Evolutionary conservation across 30 jellyfish, hydroid and myxozoan species (phyloP), one percentile per base, ranked within the genome.

Genomic region (Aurelia sp.): DNA sequence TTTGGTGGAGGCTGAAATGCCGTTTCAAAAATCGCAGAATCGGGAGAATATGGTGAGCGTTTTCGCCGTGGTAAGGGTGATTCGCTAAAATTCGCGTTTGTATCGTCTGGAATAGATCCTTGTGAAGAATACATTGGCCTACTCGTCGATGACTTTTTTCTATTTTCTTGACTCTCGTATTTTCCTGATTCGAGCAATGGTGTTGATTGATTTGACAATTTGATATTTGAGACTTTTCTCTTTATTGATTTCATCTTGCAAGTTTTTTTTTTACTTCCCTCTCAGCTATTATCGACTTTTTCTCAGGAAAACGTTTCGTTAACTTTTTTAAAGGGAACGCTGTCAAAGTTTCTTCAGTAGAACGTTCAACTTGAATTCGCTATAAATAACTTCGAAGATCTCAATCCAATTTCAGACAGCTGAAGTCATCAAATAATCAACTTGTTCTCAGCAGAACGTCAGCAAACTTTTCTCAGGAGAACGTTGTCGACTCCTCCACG

Each of bases 171-270:
- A 59, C 6, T 18, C 10, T 59, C 33, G 69, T 59, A 0, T 38
- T 38, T 38, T 7, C 50, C 50, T 38, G 50, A 38, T 7, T 38
- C 68, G 22, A 79, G 61, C 80, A 79, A 48, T 2, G 89, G 89
- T 3, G 89, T 79, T 41, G 89, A 63, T 60, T 77, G 78, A 16
- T 15, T 77, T 9, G 15, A 44, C 8, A 8, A 4, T 8, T 44
- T 44, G 0, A 44, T 44, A 8, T 44, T 44, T 13, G 69, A 59
- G 13, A 63, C 19, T 21, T 79, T 79, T 21, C 66, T 79, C 72
- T 52, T 79, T 10, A 79, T 10, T 3, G 89, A 79, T 44, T 79
- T 79, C 89, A 79, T 76, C 27, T 20, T 77, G 77, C 30, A 1
- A 4, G 3, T 0, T 22, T 22, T 10, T 22, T 10, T 2, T 67